phyloP scores from a whole-genome alignment of 1,140 invertebrate genomes.

The Yoshiicerus persimilis region DNA sequence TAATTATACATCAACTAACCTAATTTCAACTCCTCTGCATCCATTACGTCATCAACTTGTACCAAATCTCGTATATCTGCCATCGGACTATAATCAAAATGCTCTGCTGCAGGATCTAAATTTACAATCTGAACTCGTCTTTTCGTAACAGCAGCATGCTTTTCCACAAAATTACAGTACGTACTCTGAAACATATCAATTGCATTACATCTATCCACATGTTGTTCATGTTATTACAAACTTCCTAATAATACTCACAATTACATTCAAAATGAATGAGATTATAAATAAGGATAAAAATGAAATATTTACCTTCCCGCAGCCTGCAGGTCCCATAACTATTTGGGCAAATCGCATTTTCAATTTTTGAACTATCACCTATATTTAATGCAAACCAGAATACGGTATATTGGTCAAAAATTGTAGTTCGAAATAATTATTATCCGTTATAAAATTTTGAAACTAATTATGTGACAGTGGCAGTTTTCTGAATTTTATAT shows the following conservation, averaged over 20 bases:
- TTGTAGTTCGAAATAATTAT: too few relatives aligned
- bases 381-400: too few relatives aligned
- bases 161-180: slow-evolving; percentile 87
- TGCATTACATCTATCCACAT: background rate
- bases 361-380: background rate
- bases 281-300: background rate
- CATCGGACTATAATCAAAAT: slow-evolving; percentile 86
- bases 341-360: slow-evolving; percentile 88
- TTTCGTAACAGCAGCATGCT: slow-evolving; percentile 74
- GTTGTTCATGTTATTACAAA: background rate
- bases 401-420: too few relatives aligned
- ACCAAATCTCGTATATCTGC: slow-evolving; percentile 93
- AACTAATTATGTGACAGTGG: too few relatives aligned
- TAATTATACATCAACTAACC: too few relatives aligned
- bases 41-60: slow-evolving; percentile 93
- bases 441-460: too few relatives aligned
- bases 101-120: slow-evolving; percentile 95
- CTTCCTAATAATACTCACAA: background rate
- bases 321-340: slow-evolving; percentile 92
- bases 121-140: slow-evolving; percentile 86
- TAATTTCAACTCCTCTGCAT: slow-evolving; percentile 89
- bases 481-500: too few relatives aligned
- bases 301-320: slow-evolving; percentile 74
- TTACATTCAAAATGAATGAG: background rate
- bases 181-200: slow-evolving; percentile 70